These are phyloP conservation scores for Ceratina calcarata DNA, from an alignment of 1,140 invertebrate genomes.

Conservation along the genomic window DNA sequence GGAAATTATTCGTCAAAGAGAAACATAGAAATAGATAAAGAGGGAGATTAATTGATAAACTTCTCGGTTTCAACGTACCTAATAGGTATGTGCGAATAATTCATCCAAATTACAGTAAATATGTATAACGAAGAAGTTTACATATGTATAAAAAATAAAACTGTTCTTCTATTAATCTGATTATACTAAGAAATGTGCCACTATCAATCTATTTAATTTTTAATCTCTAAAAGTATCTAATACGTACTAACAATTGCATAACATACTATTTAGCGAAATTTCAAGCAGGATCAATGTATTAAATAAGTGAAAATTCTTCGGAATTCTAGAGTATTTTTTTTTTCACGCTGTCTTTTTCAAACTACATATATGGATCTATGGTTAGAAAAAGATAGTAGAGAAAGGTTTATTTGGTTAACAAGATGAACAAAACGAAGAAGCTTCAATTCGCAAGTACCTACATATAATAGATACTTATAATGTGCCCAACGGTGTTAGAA, in stretches of 20 bases:
- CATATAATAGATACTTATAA: background rate
- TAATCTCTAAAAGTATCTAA: too few relatives aligned
- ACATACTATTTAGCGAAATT: background rate
- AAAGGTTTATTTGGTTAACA: background rate
- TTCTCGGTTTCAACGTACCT: background rate
- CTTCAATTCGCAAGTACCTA: conserved; percentile 24
- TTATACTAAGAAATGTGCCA: too few relatives aligned
- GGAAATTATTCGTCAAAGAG: conserved; percentile 41
- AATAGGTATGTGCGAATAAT: conserved; percentile 37
- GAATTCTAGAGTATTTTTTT: background rate
- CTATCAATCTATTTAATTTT: too few relatives aligned
- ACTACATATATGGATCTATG: background rate
- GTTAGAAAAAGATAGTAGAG: background rate
- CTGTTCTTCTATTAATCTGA: too few relatives aligned
- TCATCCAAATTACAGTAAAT: background rate
- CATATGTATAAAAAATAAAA: too few relatives aligned
- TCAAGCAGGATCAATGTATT: background rate
- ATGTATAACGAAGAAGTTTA: too few relatives aligned
- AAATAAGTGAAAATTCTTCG: background rate
- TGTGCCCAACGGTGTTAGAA: background rate
- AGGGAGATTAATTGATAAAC: background rate
- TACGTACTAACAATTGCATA: too few relatives aligned
- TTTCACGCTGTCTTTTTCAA: background rate
- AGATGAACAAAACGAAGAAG: background rate
- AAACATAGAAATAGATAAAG: background rate